Conservation (phyloP, 2,113 vertebrate species). For the Todiramphus saurophagus region DNA sequence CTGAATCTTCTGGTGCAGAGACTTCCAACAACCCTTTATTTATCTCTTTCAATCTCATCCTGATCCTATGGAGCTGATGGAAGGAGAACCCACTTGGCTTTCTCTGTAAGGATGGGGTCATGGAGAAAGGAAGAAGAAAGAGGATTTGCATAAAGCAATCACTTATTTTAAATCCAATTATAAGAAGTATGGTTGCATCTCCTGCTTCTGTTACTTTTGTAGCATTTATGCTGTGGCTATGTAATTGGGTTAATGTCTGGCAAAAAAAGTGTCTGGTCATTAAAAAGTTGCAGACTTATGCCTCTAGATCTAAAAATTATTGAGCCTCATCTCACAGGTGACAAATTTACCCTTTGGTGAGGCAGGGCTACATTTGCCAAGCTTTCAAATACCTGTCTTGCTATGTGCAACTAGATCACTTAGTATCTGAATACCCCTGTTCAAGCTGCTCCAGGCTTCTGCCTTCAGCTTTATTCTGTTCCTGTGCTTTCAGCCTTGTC, state of each 20-base stretch:
- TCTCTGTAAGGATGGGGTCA: not conserved
- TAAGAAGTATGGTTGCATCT: not conserved
- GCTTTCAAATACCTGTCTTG: not conserved
- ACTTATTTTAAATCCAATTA: not conserved
- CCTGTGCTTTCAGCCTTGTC: not conserved
- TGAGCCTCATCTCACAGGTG: not conserved
- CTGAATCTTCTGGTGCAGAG: not conserved
- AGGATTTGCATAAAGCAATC: not conserved
- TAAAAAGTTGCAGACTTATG: not conserved
- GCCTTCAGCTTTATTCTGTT: not conserved
- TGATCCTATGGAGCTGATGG: not conserved
- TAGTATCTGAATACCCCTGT: not conserved
- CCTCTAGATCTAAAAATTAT: not conserved
- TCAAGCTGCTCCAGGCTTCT: not conserved
- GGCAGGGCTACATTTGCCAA: not conserved
- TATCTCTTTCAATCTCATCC: rapidly evolving
- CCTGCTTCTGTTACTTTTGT: not conserved
- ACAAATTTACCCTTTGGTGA: not conserved
- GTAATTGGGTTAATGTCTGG: not conserved
- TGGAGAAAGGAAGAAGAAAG: not conserved
- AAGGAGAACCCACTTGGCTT: not conserved
- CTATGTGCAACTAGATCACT: not conserved
- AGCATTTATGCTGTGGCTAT: not conserved
- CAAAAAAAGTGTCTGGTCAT: not conserved
- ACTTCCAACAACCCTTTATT: not conserved